phyloP scores from a whole-genome alignment of 1,140 invertebrate species.

The Drosophila orosa region DNA sequence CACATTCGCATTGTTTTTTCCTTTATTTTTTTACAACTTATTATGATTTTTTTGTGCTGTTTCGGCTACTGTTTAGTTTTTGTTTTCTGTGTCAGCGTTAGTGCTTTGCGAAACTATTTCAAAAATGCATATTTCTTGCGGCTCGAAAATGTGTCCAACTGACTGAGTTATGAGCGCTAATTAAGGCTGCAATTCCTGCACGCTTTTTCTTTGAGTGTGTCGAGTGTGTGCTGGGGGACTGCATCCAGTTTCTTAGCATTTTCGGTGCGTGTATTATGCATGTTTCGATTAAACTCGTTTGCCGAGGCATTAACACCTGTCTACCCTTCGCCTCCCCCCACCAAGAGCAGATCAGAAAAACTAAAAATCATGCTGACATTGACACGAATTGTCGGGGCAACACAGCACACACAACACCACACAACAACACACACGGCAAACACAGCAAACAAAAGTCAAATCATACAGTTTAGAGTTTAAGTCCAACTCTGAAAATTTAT shows the following conservation, averaged over 20 bases:
- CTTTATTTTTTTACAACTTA: constrained; percentile 19
- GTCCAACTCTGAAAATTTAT: constrained; percentile 36
- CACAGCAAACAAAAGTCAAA: constrained; percentile 42
- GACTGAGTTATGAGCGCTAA: constrained; percentile 37
- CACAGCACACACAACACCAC: constrained; percentile 18
- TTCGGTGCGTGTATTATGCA: constrained; percentile 46
- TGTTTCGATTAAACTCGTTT: constrained; percentile 61
- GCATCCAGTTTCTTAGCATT: constrained; percentile 21
- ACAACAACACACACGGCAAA: constrained; percentile 26
- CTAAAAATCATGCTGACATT: constrained; percentile 76
- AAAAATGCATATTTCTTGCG: constrained; percentile 50
- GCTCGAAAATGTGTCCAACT: constrained; percentile 36
- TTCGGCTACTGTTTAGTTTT: constrained; percentile 16
- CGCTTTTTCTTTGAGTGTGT: constrained; percentile 19
- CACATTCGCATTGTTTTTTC: constrained; percentile 28
- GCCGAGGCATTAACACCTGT: constrained; percentile 36
- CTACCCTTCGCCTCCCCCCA: not conserved
- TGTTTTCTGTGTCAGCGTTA: constrained; percentile 29
- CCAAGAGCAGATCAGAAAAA: constrained; percentile 39
- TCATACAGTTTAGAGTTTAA: constrained; percentile 71
- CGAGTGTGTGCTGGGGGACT: no score
- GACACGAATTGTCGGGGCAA: constrained; percentile 74
- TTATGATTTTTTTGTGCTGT: constrained; percentile 44
- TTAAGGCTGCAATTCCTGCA: constrained; percentile 18
- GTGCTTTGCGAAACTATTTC: constrained; percentile 48